A percentile compares a stretch with the other conserved stretches of the same genome.
Conservation (phyloP, 1,140 invertebrate species). For the Neotoxoptera formosana region DNA sequence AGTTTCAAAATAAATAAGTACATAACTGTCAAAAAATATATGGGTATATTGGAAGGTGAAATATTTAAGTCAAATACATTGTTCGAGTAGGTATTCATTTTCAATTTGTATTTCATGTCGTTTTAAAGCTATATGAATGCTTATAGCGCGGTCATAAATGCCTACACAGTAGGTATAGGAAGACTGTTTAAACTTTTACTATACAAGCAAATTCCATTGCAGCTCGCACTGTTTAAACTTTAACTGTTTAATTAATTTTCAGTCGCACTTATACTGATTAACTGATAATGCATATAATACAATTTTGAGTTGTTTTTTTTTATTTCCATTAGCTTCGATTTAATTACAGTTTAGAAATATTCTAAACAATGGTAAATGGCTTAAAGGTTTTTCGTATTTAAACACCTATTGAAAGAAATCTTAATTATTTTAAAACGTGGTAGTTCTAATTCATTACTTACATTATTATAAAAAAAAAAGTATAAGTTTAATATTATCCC, state of each 20-base stretch:
- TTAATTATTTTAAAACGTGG: not conserved
- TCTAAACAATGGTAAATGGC: not conserved
- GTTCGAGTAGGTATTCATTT: not conserved
- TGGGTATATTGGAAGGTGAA: not conserved
- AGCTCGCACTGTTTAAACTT: not conserved
- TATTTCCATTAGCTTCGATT: not conserved
- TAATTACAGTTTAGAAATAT: not conserved
- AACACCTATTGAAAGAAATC: not conserved
- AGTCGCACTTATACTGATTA: not conserved
- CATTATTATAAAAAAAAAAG: not conserved
- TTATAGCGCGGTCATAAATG: not conserved
- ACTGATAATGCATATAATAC: not conserved
- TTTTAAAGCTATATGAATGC: not conserved
- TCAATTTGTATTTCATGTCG: not conserved
- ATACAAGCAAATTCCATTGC: not conserved
- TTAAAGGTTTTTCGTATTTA: not conserved
- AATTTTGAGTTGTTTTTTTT: not conserved
- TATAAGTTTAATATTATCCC: not conserved
- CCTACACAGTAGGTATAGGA: not conserved
- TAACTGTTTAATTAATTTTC: constrained; percentile 12
- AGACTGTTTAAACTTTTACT: not conserved
- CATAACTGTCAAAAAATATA: not conserved
- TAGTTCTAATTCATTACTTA: not conserved
- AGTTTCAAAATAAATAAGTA: not conserved
- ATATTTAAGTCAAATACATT: not conserved